Evolutionary conservation across 2,113 vertebrate genomes (phyloP).

Genomic region (Pandion haliaetus): DNA sequence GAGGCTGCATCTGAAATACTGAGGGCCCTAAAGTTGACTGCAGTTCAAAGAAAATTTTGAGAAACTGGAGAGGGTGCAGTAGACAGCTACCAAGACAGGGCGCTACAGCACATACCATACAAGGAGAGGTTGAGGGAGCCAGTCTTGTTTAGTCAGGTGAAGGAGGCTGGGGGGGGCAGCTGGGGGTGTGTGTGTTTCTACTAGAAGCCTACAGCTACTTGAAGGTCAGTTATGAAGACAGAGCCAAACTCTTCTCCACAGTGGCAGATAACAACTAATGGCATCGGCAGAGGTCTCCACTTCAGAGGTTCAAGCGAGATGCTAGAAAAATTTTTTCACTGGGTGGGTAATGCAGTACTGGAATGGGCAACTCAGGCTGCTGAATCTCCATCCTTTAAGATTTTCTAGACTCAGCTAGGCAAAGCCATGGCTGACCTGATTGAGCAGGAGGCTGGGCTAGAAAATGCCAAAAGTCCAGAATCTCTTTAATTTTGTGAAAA

Average conservation of each 20-base stretch:
- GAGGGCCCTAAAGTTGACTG: neutral
- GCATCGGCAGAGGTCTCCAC: neutral
- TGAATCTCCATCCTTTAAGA: neutral
- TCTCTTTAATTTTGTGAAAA: neutral
- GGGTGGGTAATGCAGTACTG: neutral
- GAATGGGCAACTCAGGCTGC: neutral
- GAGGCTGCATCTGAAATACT: neutral
- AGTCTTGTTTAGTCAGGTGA: neutral
- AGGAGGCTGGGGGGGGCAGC: neutral
- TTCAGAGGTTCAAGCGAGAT: neutral
- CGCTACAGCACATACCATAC: neutral
- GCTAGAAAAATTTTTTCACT: neutral
- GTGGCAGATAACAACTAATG: neutral
- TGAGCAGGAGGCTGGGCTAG: neutral
- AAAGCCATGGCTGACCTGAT: neutral
- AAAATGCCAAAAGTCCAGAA: neutral
- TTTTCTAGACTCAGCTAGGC: neutral
- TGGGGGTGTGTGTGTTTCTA: accelerated
- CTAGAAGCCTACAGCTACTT: neutral
- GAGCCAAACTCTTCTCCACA: neutral
- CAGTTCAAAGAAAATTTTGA: neutral
- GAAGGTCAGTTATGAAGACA: neutral
- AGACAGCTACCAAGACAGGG: too few relatives aligned
- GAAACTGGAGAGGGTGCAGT: neutral
- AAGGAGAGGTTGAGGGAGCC: neutral